Base-by-base conservation (phyloP, 2,888 invertebrate species). In the Tetranychus truncatus region DNA sequence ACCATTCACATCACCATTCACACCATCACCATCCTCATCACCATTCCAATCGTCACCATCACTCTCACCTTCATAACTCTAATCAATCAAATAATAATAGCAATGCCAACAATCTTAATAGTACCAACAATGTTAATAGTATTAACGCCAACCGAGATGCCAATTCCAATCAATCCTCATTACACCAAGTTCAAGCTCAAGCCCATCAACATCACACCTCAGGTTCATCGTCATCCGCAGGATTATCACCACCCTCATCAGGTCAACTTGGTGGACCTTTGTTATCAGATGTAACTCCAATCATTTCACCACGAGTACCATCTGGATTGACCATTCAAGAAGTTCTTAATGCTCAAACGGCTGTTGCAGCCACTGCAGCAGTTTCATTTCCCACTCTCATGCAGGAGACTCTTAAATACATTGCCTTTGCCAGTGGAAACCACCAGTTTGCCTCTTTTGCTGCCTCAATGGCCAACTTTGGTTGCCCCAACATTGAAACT, bases 321-420 rank as follows among this genome's bases (percentile, higher is more conserved):
- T 73, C 75, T 74, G 71, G 69, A 67, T 72, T 74, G 66, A 74
- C 77, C 9, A 67, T 74, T 15, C 72, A 74, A 55, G 77, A 77
- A 45, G 76, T 73, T 45, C 67, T 77, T 45, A 72, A 71, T 18
- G 76, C 75, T 15, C 74, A 77, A 34, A 73, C 74, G 6, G 74
- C 76, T 8, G 74, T 74, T 8, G 77, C 77, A 1, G 75, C 75
- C 15, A 74, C 76, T 21, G 76, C 76, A 7, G 77, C 77, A 45
- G 76, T 74, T 18, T 72, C 76, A 66, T 77, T 79, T 75, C 79
- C 79, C 67, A 76, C 79, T 65, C 76, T 79, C 71, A 77, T 79
- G 71, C 78, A 77, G 24, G 79, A 79, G 75, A 79, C 79, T 21
- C 75, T 79, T 65, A 79, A 79, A 78, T 79, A 79, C 75, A 73